Evolutionary conservation across 2,113 vertebrate species (phyloP).

Genomic region (Macquaria australasica): DNA sequence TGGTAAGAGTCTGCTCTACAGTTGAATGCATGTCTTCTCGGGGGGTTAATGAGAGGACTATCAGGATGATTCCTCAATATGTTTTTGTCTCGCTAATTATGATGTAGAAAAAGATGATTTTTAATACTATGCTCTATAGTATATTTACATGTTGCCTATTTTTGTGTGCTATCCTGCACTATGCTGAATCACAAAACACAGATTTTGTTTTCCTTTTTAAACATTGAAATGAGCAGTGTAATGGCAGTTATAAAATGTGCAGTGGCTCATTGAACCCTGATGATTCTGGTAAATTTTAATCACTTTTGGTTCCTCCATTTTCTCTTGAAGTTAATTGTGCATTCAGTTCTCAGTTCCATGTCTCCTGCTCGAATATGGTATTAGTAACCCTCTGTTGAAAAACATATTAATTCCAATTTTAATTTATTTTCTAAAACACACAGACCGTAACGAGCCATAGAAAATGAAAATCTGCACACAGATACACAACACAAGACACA

Average conservation of each 20-base stretch:
- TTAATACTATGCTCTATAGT: neutral
- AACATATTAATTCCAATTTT: neutral
- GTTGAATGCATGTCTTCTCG: slow-evolving; percentile 71
- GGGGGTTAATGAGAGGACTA: slow-evolving; percentile 58
- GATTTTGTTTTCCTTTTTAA: neutral
- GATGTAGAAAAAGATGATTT: neutral
- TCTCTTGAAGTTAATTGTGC: neutral
- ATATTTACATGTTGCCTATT: neutral
- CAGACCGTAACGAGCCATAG: neutral
- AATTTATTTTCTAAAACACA: neutral
- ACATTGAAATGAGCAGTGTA: neutral
- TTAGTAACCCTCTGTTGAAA: neutral
- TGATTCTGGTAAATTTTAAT: neutral
- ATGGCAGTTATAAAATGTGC: neutral
- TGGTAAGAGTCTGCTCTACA: slow-evolving; percentile 90
- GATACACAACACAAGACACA: too few relatives aligned
- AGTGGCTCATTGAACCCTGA: slow-evolving; percentile 1
- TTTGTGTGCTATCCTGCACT: neutral
- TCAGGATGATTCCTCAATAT: slow-evolving; percentile 11
- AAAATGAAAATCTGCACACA: neutral
- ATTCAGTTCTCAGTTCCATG: neutral
- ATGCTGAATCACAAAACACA: neutral
- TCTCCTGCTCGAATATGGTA: neutral
- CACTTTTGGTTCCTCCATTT: neutral
- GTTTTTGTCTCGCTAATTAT: slow-evolving; percentile 9